Percentiles rank a stretch among this genome's conserved stretches.
phyloP scores from a whole-genome alignment of 2,888 invertebrate genomes.

The Cheilosia soror region DNA sequence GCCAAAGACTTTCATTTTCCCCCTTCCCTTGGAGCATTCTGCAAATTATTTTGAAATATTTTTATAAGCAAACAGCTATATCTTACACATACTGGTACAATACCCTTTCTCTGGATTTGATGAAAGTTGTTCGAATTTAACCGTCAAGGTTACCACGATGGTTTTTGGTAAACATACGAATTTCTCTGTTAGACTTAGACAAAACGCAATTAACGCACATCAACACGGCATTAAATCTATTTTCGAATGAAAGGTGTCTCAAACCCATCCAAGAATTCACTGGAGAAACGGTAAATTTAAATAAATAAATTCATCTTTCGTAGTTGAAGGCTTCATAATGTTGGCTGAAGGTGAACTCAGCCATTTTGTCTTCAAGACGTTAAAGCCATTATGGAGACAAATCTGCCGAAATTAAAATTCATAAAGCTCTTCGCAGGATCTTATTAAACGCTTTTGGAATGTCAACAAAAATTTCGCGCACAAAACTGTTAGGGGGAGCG shows the following conservation, averaged over 20 bases:
- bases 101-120: no score
- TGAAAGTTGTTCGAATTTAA: conserved; percentile 2
- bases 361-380: neutral
- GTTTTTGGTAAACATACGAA: conserved; percentile 23
- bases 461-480: conserved; percentile 48
- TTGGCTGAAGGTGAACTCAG: neutral
- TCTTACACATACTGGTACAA: no score
- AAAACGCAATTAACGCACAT: conserved; percentile 61
- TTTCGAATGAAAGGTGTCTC: neutral
- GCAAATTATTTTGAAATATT: conserved; percentile 25
- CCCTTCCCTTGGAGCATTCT: neutral
- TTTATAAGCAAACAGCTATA: conserved; percentile 8
- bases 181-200: conserved; percentile 4
- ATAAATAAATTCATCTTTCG: conserved; percentile 40
- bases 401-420: conserved; percentile 63
- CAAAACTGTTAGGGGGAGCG: neutral
- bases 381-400: conserved; percentile 5
- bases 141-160: conserved; percentile 15
- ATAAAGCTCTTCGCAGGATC: conserved; percentile 55
- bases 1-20: neutral
- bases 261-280: conserved; percentile 11
- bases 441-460: conserved; percentile 48
- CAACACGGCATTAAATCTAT: conserved; percentile 35
- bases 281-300: conserved; percentile 4
- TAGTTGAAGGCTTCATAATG: conserved; percentile 10